Conservation (phyloP, 1,140 invertebrate species). For the Drosophila serrata region DNA sequence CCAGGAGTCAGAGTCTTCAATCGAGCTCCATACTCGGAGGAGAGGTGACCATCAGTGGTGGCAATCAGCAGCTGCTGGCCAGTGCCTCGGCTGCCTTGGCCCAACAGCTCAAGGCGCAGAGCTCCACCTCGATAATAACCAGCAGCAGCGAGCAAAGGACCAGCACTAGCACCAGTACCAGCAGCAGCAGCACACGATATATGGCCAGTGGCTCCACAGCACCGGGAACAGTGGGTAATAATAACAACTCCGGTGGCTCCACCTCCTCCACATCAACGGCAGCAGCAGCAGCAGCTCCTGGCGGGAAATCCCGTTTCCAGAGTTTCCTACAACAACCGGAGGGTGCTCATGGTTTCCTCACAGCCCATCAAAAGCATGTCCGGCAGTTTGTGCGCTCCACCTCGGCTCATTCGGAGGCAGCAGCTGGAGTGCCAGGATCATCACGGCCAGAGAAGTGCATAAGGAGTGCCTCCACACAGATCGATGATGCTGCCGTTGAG, state of each 20-base stretch:
- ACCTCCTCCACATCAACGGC: conserved; percentile 9
- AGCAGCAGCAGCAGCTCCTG: neutral
- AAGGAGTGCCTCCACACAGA: conserved; percentile 83
- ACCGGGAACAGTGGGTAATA: conserved; percentile 28
- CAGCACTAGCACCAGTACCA: conserved; percentile 65
- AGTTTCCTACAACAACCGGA: conserved; percentile 84
- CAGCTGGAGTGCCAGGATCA: conserved; percentile 50
- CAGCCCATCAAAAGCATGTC: conserved; percentile 84
- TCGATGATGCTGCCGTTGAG: conserved; percentile 66
- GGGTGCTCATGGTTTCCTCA: conserved; percentile 65
- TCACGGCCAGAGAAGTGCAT: conserved; percentile 78
- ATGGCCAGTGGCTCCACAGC: conserved; percentile 45
- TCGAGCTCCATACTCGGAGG: conserved; percentile 72
- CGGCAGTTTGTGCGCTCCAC: conserved; percentile 84
- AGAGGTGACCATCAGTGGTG: conserved; percentile 45
- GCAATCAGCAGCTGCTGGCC: conserved; percentile 28
- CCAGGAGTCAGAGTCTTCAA: conserved; percentile 80
- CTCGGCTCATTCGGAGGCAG: conserved; percentile 82
- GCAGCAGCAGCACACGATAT: conserved; percentile 58
- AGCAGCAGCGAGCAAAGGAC: conserved; percentile 71
- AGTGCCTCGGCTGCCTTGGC: conserved; percentile 48
- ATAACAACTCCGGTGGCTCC: conserved; percentile 2
- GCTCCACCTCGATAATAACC: conserved; percentile 80
- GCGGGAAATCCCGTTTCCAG: conserved; percentile 77
- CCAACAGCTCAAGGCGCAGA: conserved; percentile 81